Conservation (phyloP, 1,140 invertebrate species). For the Apis laboriosa region DNA sequence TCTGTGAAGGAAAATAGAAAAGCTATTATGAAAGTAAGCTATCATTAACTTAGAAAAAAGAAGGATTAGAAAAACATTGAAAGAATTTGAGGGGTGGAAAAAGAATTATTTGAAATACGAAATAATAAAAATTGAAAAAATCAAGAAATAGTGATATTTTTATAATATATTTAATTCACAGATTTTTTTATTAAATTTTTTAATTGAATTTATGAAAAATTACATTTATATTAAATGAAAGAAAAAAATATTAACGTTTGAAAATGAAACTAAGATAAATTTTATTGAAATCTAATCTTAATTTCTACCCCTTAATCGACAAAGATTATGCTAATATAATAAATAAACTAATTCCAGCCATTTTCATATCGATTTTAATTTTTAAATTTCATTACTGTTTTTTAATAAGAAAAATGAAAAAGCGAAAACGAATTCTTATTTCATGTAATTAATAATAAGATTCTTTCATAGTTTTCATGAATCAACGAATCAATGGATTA, state of each 20-base stretch:
- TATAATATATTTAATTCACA: neutral
- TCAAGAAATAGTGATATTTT: neutral
- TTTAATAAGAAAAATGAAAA: neutral
- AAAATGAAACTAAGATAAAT: neutral
- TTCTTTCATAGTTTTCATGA: neutral
- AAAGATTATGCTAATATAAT: neutral
- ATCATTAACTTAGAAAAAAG: neutral
- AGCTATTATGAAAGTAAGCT: no score
- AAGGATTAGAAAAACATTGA: neutral
- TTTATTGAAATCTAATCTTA: neutral
- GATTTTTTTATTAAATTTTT: neutral
- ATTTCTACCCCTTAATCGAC: neutral
- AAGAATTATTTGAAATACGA: neutral
- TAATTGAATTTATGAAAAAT: no score
- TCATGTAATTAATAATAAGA: neutral
- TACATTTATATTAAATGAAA: neutral
- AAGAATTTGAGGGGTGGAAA: neutral
- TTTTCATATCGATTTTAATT: neutral
- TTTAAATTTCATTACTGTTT: neutral
- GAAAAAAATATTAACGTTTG: no score
- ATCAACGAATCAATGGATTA: neutral
- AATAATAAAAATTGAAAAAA: neutral
- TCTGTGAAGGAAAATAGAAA: neutral
- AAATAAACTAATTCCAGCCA: neutral
- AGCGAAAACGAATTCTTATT: no score